These are phyloP conservation scores for Corbicula japonica DNA, from an alignment of 2,888 invertebrate genomes.

Conservation along the genomic window DNA sequence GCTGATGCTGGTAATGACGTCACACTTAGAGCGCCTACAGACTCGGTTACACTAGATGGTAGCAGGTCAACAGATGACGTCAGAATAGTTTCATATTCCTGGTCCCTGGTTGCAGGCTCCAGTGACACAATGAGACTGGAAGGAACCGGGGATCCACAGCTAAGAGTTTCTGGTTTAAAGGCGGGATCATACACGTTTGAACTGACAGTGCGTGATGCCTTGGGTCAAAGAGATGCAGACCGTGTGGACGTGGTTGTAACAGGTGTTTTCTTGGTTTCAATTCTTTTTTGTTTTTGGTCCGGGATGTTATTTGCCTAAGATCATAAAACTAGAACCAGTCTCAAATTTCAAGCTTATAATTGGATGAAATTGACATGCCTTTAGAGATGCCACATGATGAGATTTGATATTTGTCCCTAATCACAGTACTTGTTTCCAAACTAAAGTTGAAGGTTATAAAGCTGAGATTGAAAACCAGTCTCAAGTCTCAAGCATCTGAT, in stretches of 20 bases:
- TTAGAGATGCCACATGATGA: no score
- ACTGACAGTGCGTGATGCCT: constrained; percentile 43
- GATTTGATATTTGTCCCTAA: no score
- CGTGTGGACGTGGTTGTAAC: constrained; percentile 33
- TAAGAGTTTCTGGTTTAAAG: constrained; percentile 23
- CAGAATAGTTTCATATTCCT: constrained; percentile 30
- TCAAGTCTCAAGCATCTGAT: no score
- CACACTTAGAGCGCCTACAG: constrained; percentile 26
- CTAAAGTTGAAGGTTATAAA: no score
- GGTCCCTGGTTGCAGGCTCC: constrained; percentile 26
- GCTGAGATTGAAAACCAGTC: no score
- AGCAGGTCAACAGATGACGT: constrained; percentile 45
- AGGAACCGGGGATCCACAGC: not conserved
- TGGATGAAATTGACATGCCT: no score
- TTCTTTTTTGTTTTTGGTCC: no score
- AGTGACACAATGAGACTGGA: not conserved
- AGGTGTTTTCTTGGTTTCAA: no score
- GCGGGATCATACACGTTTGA: constrained; percentile 34
- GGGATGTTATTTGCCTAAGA: no score
- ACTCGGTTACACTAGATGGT: constrained; percentile 34
- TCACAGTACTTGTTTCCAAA: no score
- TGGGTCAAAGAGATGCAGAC: constrained; percentile 44
- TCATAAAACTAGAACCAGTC: no score
- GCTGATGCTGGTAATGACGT: constrained; percentile 54
- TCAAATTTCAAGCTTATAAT: no score